Conservation (phyloP, 2,797 vertebrate species). For the Sternarchorhynchus goeldii region DNA sequence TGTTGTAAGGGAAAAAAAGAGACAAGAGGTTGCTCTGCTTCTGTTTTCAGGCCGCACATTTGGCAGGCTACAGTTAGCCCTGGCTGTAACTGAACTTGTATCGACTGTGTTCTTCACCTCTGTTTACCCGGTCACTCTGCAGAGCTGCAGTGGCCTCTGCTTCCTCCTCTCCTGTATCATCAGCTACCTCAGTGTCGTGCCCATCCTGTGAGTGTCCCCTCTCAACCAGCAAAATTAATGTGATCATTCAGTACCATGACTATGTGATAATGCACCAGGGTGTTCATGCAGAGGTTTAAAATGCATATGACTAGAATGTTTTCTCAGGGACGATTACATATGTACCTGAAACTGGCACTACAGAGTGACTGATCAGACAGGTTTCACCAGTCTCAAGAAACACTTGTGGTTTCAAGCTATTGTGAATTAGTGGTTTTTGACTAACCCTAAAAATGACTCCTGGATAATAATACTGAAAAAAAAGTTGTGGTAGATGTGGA, state of each 20-base stretch:
- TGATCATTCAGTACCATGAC: too few species aligned
- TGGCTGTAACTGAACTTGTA: slow-evolving; percentile 59
- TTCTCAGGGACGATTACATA: neutral
- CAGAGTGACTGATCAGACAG: slow-evolving; percentile 1
- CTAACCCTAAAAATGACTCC: neutral
- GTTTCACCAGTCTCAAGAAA: neutral
- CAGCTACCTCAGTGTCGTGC: slow-evolving; percentile 58
- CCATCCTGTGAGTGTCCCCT: slow-evolving; percentile 57
- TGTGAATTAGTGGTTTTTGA: neutral
- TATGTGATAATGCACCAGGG: too few species aligned
- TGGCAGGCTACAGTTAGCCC: slow-evolving; percentile 56
- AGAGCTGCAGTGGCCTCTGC: slow-evolving; percentile 55
- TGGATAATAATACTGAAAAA: neutral
- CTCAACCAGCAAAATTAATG: neutral
- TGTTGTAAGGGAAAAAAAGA: neutral
- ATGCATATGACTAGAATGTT: neutral
- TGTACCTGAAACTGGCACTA: neutral
- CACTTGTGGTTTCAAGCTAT: neutral
- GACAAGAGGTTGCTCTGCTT: slow-evolving; percentile 9
- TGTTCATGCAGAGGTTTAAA: too few species aligned
- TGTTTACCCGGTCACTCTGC: slow-evolving; percentile 62
- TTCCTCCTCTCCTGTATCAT: slow-evolving; percentile 61
- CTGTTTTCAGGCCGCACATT: slow-evolving; percentile 56
- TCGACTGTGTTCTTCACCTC: slow-evolving; percentile 58
- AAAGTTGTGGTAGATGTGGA: neutral